A percentile compares a stretch with the other conserved stretches of the same genome.
phyloP scores from a whole-genome alignment of 1,140 invertebrate species.

The Vanessa atalanta region DNA sequence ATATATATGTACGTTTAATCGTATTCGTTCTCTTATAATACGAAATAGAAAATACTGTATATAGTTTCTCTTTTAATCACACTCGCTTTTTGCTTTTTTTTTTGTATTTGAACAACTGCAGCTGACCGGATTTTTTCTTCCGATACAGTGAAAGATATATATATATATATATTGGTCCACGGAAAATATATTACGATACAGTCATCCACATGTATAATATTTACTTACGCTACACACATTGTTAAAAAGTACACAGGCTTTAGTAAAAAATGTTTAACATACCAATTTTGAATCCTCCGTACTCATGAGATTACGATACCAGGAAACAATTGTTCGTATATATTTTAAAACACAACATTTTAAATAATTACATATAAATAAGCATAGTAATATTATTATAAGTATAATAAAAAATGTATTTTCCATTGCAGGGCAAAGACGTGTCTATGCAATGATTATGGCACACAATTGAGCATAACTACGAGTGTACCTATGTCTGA shows the following conservation, averaged over 20 bases:
- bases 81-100: neutral
- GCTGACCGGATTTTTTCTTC: no score
- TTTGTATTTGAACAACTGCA: neutral
- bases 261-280: neutral
- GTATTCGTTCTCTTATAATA: no score
- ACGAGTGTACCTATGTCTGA: neutral
- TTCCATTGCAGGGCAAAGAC: neutral
- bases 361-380: neutral
- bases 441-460: neutral
- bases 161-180: no score
- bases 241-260: neutral
- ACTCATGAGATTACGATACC: neutral
- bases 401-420: neutral
- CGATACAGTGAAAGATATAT: no score
- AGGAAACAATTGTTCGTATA: conserved; percentile 1
- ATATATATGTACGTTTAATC: no score
- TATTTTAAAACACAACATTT: neutral
- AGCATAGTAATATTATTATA: conserved; percentile 3
- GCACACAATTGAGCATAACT: conserved; percentile 4
- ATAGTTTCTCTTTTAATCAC: neutral
- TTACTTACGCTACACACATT: no score
- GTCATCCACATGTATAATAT: no score
- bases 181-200: no score
- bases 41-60: no score
- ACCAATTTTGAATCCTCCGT: neutral